Percentiles rank a stretch among this genome's conserved stretches.
Evolutionary conservation across 2,888 invertebrate species (phyloP).

Genomic region (Aphidius colemani): DNA sequence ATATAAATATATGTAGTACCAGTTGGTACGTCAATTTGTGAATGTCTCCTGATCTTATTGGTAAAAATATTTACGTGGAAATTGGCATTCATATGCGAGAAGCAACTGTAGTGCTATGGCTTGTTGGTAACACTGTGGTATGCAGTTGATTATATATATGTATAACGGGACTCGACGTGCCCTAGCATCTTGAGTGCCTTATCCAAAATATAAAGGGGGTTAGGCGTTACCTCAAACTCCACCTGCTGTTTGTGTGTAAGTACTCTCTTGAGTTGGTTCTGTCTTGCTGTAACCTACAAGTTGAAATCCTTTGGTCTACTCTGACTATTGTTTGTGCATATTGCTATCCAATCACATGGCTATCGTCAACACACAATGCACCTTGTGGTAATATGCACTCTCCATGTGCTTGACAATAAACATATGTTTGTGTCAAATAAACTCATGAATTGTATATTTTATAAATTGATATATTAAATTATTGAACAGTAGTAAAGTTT

Average conservation of each 20-base stretch:
- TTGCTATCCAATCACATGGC: too few species aligned
- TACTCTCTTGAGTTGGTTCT: not conserved
- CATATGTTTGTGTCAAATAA: too few species aligned
- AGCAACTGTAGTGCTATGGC: slow-evolving; percentile 47
- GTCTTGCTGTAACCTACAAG: slow-evolving; percentile 15
- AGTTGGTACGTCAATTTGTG: too few species aligned
- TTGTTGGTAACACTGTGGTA: slow-evolving; percentile 57
- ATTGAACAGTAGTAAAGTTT: too few species aligned
- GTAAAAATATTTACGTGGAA: slow-evolving; percentile 9
- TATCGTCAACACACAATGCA: too few species aligned
- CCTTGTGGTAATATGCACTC: too few species aligned
- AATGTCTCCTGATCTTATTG: too few species aligned
- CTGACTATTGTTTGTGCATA: not conserved
- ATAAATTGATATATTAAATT: too few species aligned
- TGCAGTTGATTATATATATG: slow-evolving; percentile 60
- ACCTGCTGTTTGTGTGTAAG: slow-evolving; percentile 16
- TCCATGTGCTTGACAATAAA: too few species aligned
- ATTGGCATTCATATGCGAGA: slow-evolving; percentile 55
- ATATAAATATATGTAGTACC: too few species aligned
- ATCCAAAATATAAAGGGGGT: slow-evolving; percentile 37
- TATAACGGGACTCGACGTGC: slow-evolving; percentile 60
- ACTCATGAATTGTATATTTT: too few species aligned
- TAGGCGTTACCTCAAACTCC: slow-evolving; percentile 18
- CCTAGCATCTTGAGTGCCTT: slow-evolving; percentile 59
- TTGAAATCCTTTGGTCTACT: slow-evolving; percentile 30